Percentiles rank a stretch among this genome's conserved stretches.
These are phyloP conservation scores for Panagrolaimus sp. DNA, from an alignment of 1,140 invertebrate genomes.

Conservation along the genomic window DNA sequence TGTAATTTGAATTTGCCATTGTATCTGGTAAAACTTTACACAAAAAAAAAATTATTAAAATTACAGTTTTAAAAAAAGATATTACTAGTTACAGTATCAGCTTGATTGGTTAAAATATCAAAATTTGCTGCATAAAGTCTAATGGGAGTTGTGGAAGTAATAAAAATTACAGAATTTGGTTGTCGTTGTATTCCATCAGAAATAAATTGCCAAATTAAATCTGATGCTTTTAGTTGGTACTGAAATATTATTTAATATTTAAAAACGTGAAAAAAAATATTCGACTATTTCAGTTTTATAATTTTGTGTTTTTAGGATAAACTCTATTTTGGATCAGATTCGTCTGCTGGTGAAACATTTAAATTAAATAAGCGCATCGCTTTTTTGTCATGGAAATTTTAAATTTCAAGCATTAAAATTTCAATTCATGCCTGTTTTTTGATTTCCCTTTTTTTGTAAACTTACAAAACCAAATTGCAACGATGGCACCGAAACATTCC, in stretches of 20 bases:
- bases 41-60: background rate
- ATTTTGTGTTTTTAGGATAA: no score
- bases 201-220: background rate
- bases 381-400: no score
- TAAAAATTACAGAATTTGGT: background rate
- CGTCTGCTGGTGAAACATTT: no score
- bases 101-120: background rate
- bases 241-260: background rate
- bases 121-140: background rate
- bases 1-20: background rate
- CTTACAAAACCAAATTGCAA: no score
- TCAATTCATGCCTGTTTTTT: no score
- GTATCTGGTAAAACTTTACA: background rate
- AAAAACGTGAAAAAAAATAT: background rate
- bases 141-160: background rate
- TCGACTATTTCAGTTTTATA: no score
- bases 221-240: background rate
- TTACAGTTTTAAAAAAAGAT: background rate
- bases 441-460: no score
- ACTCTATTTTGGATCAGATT: no score
- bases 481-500: background rate
- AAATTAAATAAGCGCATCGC: no score
- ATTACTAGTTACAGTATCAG: background rate
- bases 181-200: slow-evolving; percentile 3
- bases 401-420: no score